Evolutionary conservation across 2,113 vertebrate genomes (phyloP), one percentile per base, ranked within the genome.

Genomic region (Oxyruncus cristatus): DNA sequence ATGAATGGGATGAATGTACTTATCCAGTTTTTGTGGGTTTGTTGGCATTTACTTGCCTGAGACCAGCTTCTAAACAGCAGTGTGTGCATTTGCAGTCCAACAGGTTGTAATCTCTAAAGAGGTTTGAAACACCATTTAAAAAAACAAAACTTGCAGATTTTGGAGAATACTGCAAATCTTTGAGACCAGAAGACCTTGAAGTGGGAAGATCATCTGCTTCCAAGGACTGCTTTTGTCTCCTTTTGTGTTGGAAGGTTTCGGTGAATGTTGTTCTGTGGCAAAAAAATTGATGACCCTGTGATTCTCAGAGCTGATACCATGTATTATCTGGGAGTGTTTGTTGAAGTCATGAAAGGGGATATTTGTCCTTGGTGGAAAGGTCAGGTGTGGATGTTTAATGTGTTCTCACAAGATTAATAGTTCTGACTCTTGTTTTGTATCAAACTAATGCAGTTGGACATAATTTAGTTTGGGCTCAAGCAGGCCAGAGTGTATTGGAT

Each of bases 321-420:
- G 24, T 24, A 1, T 88, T 65, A 39, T 17, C 35, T 68, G 74
- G 37, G 76, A 67, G 28, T 42, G 23, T 84, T 95, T 81, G 78
- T 53, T 95, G 87, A 89, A 92, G 55, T 84, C 37, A 62, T 37
- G 75, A 63, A 79, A 89, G 35, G 77, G 41, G 65, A 32, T 92
- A 56, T 93, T 97, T 96, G 90, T 77, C 80, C 71, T 79, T 89
- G 50, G 50, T 85, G 86, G 66, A 94, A 90, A 97, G 86, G 88
- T 93, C 78, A 82, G 35, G 19, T 84, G 39, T 66, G 56, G 88
- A 63, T 63, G 20, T n/a, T 93, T 63, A 88, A 52, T 72, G 39
- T 92, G 55, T 92, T 81, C 79, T 87, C 32, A 59, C 14, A 46
- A 65, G 61, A 67, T 67, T 67, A 67, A 52, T 86, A 18, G 39